These are phyloP conservation scores for Sylvietta virens DNA, from an alignment of 2,113 vertebrate species.

Conservation along the genomic window DNA sequence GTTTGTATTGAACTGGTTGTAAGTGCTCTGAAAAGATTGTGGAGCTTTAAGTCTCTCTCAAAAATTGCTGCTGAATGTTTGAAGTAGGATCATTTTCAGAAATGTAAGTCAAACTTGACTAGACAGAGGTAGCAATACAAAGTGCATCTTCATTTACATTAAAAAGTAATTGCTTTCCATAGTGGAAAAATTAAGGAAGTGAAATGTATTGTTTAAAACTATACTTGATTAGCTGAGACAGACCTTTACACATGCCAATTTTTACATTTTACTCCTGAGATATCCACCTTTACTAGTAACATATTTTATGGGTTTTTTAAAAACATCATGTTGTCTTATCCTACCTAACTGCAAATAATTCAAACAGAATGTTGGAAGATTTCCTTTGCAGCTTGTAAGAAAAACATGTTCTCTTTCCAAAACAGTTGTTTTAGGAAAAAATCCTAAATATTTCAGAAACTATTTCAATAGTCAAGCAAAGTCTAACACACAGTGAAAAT, in stretches of 20 bases:
- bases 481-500: neutral
- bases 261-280: neutral
- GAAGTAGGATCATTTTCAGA: neutral
- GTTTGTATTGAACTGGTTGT: neutral
- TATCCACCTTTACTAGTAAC: neutral
- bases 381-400: neutral
- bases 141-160: neutral
- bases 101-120: neutral
- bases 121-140: neutral
- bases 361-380: neutral
- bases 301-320: constrained; percentile 6
- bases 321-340: neutral
- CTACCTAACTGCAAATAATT: constrained; percentile 13
- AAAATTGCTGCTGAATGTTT: neutral
- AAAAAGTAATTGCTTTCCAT: neutral
- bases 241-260: neutral
- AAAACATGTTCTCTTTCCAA: neutral
- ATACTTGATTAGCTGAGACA: neutral
- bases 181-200: neutral
- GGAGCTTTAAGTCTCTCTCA: neutral
- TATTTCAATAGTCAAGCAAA: neutral
- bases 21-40: neutral
- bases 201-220: neutral
- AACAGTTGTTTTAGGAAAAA: neutral
- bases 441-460: neutral